phyloP scores from a whole-genome alignment of 1,140 invertebrate genomes.

The Pachyrhynchus sulphureomaculatus region DNA sequence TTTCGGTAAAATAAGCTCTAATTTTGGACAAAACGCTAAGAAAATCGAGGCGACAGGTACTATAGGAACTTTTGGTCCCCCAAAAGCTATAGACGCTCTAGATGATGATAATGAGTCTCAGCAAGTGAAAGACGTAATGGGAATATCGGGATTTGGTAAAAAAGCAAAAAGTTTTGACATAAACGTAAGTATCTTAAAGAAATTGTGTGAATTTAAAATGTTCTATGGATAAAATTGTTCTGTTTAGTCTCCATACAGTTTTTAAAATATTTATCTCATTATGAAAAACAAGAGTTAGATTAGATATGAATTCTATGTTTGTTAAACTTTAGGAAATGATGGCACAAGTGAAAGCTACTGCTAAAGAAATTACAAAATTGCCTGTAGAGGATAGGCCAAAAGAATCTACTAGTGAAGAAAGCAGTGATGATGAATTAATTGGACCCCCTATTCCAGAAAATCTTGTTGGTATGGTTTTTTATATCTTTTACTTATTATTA shows the following conservation, averaged over 20 bases:
- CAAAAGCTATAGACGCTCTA: slow-evolving; percentile 61
- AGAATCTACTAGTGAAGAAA: slow-evolving; percentile 44
- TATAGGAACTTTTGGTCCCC: slow-evolving; percentile 39
- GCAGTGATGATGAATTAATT: slow-evolving; percentile 55
- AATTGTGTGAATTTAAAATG: no score
- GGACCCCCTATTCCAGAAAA: slow-evolving; percentile 59
- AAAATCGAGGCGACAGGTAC: slow-evolving; percentile 35
- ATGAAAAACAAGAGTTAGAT: no score
- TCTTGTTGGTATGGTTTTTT: slow-evolving; percentile 17
- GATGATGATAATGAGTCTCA: slow-evolving; percentile 68
- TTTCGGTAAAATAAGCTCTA: slow-evolving; percentile 61
- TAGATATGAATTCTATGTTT: no score
- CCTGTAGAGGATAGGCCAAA: slow-evolving; percentile 34
- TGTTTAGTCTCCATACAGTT: no score
- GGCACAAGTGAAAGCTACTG: slow-evolving; percentile 55
- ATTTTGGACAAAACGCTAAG: slow-evolving; percentile 48
- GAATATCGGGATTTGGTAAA: slow-evolving; percentile 74
- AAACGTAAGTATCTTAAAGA: slow-evolving; percentile 50
- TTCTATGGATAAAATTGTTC: no score
- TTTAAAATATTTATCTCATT: no score
- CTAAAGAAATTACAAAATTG: slow-evolving; percentile 45
- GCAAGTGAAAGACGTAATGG: slow-evolving; percentile 70
- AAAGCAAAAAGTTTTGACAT: slow-evolving; percentile 76
- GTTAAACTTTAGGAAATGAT: slow-evolving; percentile 53
- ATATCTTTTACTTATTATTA: no score